A percentile compares a stretch with the other conserved stretches of the same genome.
Evolutionary conservation across 2,113 vertebrate species (phyloP).

Genomic region (Paralichthys olivaceus): DNA sequence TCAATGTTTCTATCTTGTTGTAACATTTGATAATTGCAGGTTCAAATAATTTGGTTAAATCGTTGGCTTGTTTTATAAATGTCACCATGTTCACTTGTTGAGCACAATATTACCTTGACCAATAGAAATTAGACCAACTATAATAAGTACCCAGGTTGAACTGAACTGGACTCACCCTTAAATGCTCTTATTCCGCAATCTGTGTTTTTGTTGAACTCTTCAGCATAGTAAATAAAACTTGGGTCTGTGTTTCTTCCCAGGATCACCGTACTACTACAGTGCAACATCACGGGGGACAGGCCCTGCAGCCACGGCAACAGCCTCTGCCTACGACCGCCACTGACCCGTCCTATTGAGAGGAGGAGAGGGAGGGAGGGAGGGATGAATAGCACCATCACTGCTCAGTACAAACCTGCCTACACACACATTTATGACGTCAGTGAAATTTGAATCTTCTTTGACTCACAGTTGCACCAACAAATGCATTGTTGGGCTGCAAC

Average conservation of each 20-base stretch:
- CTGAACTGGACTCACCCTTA: not conserved
- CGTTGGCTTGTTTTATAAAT: not conserved
- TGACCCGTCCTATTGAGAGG: constrained; percentile 78
- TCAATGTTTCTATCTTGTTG: not conserved
- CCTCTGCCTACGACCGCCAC: constrained; percentile 94
- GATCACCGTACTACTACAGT: constrained; percentile 97
- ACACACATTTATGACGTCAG: constrained; percentile 50
- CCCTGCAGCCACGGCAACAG: constrained; percentile 87
- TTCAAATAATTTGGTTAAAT: not conserved
- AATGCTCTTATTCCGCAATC: not conserved
- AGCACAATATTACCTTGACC: not conserved
- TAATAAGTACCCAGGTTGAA: not conserved
- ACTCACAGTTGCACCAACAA: constrained; percentile 40
- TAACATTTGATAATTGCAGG: not conserved
- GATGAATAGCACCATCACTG: constrained; percentile 74
- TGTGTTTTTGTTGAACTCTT: no score
- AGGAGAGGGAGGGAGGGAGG: constrained; percentile 38
- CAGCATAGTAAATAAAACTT: not conserved
- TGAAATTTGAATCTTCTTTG: constrained; percentile 60
- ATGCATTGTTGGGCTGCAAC: constrained; percentile 38
- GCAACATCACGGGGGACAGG: constrained; percentile 91
- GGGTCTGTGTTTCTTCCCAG: constrained; percentile 73
- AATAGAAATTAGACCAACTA: not conserved
- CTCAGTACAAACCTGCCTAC: constrained; percentile 59
- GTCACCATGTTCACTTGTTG: not conserved